phyloP scores from a whole-genome alignment of 2,797 vertebrate genomes.

The Erpetoichthys calabaricus region DNA sequence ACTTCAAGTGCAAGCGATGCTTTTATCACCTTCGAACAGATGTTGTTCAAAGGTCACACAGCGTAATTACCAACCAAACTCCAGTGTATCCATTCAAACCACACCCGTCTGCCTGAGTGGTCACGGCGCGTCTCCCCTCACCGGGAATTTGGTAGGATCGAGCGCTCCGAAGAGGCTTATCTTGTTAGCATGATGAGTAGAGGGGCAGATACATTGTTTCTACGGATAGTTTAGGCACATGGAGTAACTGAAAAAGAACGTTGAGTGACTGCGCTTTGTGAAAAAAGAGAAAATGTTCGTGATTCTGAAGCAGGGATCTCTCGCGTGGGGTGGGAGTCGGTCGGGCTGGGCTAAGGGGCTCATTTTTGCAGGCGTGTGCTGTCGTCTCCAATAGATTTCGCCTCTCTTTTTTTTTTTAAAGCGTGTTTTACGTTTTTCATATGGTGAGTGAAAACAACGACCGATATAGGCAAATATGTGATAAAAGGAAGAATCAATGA shows the following conservation, averaged over 20 bases:
- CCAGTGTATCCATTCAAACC: no score
- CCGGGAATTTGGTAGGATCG: not conserved
- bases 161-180: not conserved
- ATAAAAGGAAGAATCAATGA: not conserved
- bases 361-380: not conserved
- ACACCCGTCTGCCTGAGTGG: not conserved
- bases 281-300: no score
- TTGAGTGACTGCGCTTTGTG: not conserved
- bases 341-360: not conserved
- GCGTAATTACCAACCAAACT: no score
- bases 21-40: no score
- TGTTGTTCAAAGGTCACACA: no score
- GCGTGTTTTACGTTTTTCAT: not conserved
- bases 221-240: not conserved
- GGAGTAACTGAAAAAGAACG: not conserved
- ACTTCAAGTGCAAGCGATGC: no score
- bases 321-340: not conserved
- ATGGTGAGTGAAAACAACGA: not conserved
- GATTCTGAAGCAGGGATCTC: no score
- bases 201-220: not conserved
- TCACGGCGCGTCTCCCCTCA: not conserved
- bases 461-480: not conserved
- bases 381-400: not conserved
- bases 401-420: not conserved
- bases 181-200: not conserved